A percentile compares a stretch with the other conserved stretches of the same genome.
These are phyloP conservation scores for Lampris megalopsis DNA, from an alignment of 2,113 vertebrate species.

Conservation along the genomic window DNA sequence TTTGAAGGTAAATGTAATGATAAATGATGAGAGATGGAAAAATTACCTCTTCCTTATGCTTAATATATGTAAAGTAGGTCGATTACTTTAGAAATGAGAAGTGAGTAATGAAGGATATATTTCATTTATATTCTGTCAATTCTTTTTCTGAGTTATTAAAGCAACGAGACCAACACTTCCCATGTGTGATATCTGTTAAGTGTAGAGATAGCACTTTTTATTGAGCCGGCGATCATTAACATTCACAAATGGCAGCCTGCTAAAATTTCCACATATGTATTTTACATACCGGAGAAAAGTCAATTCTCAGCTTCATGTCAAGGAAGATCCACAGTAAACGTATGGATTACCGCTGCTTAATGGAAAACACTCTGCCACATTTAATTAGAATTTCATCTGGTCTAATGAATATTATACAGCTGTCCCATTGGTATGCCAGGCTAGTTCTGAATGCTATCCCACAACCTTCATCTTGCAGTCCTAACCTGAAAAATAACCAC, in stretches of 20 bases:
- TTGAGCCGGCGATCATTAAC: no score
- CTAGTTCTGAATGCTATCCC: slow-evolving; percentile 46
- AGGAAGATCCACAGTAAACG: slow-evolving; percentile 33
- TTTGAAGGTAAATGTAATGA: no score
- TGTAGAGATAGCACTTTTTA: no score
- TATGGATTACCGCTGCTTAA: slow-evolving; percentile 35
- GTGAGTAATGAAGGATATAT: not conserved
- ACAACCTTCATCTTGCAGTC: slow-evolving; percentile 55
- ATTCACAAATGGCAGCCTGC: no score
- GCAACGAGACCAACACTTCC: no score
- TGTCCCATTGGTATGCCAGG: slow-evolving; percentile 55
- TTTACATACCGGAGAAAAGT: slow-evolving; percentile 6
- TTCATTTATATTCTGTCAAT: no score
- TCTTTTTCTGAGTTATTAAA: no score
- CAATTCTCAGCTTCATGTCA: slow-evolving; percentile 3
- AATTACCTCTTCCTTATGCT: no score
- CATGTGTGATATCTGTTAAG: no score
- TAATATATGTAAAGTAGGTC: no score
- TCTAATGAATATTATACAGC: slow-evolving; percentile 38
- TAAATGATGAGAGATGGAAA: no score
- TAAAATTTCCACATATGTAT: not conserved
- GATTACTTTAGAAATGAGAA: not conserved
- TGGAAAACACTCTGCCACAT: slow-evolving; percentile 30
- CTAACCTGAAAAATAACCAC: slow-evolving; percentile 51
- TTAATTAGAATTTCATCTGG: slow-evolving; percentile 40